These are phyloP conservation scores for Halcyon smyrnensis DNA, from an alignment of 2,797 vertebrate genomes.

Conservation along the genomic window DNA sequence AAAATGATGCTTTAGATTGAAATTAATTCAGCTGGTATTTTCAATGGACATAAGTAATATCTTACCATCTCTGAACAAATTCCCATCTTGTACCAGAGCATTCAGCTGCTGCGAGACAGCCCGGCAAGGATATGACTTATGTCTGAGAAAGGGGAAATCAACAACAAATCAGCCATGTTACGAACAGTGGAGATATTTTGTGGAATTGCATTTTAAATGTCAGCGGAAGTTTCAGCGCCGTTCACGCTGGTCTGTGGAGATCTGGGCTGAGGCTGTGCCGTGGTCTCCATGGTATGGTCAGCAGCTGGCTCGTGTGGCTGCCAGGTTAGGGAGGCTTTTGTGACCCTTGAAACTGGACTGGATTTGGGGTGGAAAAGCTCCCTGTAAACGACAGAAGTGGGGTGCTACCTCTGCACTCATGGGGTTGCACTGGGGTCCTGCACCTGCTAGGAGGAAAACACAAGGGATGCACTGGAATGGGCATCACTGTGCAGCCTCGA, in stretches of 20 bases:
- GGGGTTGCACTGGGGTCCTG: background rate
- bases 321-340: background rate
- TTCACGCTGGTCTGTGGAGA: background rate
- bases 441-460: background rate
- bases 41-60: background rate
- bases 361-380: background rate
- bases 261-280: background rate
- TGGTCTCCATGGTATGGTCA: background rate
- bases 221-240: background rate
- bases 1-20: background rate
- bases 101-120: background rate
- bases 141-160: background rate
- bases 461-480: background rate
- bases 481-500: background rate
- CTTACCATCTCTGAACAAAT: background rate
- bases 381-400: fast-evolving
- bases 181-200: background rate
- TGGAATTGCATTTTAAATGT: background rate
- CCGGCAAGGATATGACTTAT: background rate
- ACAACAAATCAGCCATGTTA: background rate
- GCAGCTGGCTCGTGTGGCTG: background rate
- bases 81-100: background rate
- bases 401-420: background rate
- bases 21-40: conserved; percentile 50
- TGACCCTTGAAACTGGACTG: background rate